Evolutionary conservation across 1,140 invertebrate species (phyloP), one percentile per base, ranked within the genome.

Genomic region (Babylonia areolata): DNA sequence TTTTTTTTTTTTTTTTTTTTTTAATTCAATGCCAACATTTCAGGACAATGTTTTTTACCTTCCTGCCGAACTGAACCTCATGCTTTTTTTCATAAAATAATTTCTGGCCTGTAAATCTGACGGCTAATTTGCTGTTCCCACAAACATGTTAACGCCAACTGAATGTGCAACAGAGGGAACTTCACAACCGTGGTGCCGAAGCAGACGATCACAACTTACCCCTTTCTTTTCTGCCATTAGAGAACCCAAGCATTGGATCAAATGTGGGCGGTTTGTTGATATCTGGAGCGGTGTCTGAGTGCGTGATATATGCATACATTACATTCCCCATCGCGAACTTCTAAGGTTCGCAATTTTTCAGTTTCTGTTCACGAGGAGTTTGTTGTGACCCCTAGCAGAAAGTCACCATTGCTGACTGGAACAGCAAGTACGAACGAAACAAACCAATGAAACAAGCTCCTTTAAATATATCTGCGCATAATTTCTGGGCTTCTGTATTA

Each of bases 241-340:
- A 91, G 95, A 98, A 98, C 51, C 97, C 98, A 90, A 95, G 95
- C 82, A 96, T 91, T 6, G 96, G 96, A 95, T 98, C 97, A 94
- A 97, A 98, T 75, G 96, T 96, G n/a, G 97, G 95, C 88, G 95
- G 94, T 91, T 96, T 95, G 83, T 95, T 90, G 89, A 95, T 94
- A 87, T 95, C 93, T 82, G 97, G 96, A 3, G 81, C 85, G 28
- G 88, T 87, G 78, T 89, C 87, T 35, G 86, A 89, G 40, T 89
- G 79, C n/a, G 87, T 81, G 77, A 90, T 82, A 80, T 90, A 87
- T 33, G 87, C 80, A 87, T 90, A 90, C 82, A 87, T 87, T 81
- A 87, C 83, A 78, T 90, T 90, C 71, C 87, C 87, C 89, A 90
- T 88, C 12, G 58, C 31, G 82, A 31, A 42, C n/a, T 79, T 23